Percentiles rank a stretch among this genome's conserved stretches.
Conservation (phyloP, 2,113 vertebrate genomes). For the Prunella himalayana region DNA sequence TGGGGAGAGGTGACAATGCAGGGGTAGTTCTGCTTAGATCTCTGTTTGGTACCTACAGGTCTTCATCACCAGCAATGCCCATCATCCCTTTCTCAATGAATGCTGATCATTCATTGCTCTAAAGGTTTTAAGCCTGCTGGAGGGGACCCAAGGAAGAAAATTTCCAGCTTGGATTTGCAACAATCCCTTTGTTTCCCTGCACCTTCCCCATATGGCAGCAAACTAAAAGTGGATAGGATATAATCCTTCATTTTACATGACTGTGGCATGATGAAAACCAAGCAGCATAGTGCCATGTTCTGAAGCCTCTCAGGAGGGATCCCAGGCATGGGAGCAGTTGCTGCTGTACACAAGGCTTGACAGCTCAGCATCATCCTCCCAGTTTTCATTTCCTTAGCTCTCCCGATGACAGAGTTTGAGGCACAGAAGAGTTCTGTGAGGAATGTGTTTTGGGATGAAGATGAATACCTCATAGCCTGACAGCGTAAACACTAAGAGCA, state of each 20-base stretch:
- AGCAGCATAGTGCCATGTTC: neutral
- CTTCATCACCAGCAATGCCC: neutral
- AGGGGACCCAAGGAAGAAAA: neutral
- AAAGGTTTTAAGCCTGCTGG: neutral
- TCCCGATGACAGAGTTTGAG: neutral
- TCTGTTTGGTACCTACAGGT: neutral
- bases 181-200: neutral
- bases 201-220: neutral
- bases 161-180: neutral
- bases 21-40: neutral
- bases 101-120: neutral
- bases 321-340: neutral
- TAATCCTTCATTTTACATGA: neutral
- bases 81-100: neutral
- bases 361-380: neutral
- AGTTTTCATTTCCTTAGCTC: neutral
- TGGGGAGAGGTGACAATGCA: neutral
- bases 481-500: conserved; percentile 25
- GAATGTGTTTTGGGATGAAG: conserved; percentile 61
- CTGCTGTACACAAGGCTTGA: neutral
- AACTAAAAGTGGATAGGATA: neutral
- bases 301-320: neutral
- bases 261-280: neutral
- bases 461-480: neutral
- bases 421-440: conserved; percentile 17